Evolutionary conservation across 2,113 vertebrate species (phyloP).

Genomic region (Columba livia): DNA sequence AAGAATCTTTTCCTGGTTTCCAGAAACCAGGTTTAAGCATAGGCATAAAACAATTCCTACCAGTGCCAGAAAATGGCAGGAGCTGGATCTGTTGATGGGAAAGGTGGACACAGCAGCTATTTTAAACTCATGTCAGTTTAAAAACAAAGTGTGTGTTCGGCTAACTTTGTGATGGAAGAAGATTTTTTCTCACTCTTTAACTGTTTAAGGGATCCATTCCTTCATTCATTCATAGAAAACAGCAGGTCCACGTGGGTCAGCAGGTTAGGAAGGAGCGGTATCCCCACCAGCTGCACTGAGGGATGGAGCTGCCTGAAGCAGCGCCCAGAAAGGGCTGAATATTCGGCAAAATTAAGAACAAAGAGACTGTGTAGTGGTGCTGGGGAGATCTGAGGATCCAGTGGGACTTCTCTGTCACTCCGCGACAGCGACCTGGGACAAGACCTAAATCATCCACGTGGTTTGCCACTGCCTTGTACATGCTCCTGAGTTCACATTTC

Average conservation of each 20-base stretch:
- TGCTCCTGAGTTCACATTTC: neutral
- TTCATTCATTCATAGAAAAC: neutral
- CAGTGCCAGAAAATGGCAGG: rapidly evolving
- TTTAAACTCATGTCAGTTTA: neutral
- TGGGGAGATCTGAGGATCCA: neutral
- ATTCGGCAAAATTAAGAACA: neutral
- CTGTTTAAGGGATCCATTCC: neutral
- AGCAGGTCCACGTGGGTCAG: neutral
- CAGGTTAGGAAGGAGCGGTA: neutral
- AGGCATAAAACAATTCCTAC: rapidly evolving
- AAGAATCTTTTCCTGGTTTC: neutral
- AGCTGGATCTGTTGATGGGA: neutral
- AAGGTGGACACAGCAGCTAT: neutral
- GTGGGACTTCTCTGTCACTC: neutral
- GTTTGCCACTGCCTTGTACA: neutral
- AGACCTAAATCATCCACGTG: neutral
- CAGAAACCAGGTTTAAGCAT: neutral
- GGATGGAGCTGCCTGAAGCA: neutral
- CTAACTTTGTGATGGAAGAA: neutral
- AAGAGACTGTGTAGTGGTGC: neutral
- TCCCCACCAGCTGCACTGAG: neutral
- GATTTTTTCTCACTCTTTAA: neutral
- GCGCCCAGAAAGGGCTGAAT: rapidly evolving
- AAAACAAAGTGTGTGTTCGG: neutral
- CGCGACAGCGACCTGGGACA: neutral